Base-by-base conservation (phyloP, 2,888 invertebrate genomes). In the Drosophila koepferae region DNA sequence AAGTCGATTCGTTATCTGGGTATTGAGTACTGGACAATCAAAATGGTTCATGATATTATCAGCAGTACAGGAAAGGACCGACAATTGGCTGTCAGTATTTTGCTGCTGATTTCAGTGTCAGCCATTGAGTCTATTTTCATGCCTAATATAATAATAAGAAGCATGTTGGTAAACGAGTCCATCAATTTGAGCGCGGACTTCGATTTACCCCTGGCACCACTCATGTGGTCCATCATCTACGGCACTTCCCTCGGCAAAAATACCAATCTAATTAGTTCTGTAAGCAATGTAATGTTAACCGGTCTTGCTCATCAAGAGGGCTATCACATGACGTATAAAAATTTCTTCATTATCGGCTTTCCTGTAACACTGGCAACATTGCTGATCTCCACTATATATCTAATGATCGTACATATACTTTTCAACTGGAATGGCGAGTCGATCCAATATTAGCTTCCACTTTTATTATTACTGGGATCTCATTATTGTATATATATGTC, bases 211-310 rank as follows among this genome's bases (percentile, higher is more conserved):
- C 91, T 98, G 77, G 94, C 95, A 49, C 98, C 98, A 0, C 93
- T 98, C 4, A 94, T 98, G 23, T 97, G 97, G 96, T 96, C 98
- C 0, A 92, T 98, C 10, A 95, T 97, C 0, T 97, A 97, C 77
- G 98, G 98, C 0, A 97, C 97, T 4, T 98, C 98, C 91, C 94
- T 98, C 60, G 98, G 98, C 93, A 98, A 97, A 65, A 98, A 98
- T 93, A 98, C 97, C 23, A 97, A 98, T 0, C 91, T 98, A 20
- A 97, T 98, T 86, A 98, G 97, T 43, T 97, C 98, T 0, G 97
- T 97, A 16, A 97, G 98, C 0, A 98, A 98, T 93, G 97, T 98
- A 5, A 97, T 98, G 0, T 97, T 97, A 91, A 97, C 97, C 0
- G 98, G 98, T 51, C 96, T 98, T 2, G 97, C 98, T 0, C 97